phyloP scores from a whole-genome alignment of 92 coral and sea anemone species.

The Phenganax stokvisi region DNA sequence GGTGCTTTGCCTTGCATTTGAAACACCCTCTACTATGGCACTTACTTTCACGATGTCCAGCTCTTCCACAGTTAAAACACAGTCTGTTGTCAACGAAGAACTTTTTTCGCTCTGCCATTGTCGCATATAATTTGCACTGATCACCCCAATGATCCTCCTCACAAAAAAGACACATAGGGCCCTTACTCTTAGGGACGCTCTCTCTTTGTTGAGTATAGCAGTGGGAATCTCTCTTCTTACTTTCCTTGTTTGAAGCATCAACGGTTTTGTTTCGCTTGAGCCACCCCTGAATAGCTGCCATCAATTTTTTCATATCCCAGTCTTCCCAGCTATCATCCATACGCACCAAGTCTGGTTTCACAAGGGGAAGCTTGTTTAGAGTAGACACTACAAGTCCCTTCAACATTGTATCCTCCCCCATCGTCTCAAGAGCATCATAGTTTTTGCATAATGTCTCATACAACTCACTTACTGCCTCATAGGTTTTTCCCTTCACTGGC shows the following conservation, averaged over 20 bases:
- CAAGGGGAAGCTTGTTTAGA: constrained; percentile 50
- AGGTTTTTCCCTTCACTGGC: constrained; percentile 39
- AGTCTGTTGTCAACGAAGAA: constrained; percentile 50
- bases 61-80: constrained; percentile 51
- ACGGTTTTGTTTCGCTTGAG: constrained; percentile 8
- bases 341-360: constrained; percentile 48
- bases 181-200: background rate
- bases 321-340: constrained; percentile 23
- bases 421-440: constrained; percentile 42
- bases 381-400: constrained; percentile 46
- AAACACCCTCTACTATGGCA: constrained; percentile 50
- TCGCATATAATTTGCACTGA: constrained; percentile 8
- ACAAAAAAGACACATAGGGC: constrained; percentile 13
- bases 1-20: constrained; percentile 54
- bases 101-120: constrained; percentile 33
- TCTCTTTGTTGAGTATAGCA: constrained; percentile 20
- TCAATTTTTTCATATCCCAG: constrained; percentile 14
- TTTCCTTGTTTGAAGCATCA: constrained; percentile 1
- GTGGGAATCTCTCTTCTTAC: constrained; percentile 35
- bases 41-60: constrained; percentile 45
- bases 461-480: constrained; percentile 46
- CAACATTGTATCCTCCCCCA: constrained; percentile 49
- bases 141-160: constrained; percentile 11
- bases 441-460: constrained; percentile 47
- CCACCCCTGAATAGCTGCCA: constrained; percentile 14